Evolutionary conservation across 2,113 vertebrate species (phyloP).

Genomic region (Myotis brandtii): DNA sequence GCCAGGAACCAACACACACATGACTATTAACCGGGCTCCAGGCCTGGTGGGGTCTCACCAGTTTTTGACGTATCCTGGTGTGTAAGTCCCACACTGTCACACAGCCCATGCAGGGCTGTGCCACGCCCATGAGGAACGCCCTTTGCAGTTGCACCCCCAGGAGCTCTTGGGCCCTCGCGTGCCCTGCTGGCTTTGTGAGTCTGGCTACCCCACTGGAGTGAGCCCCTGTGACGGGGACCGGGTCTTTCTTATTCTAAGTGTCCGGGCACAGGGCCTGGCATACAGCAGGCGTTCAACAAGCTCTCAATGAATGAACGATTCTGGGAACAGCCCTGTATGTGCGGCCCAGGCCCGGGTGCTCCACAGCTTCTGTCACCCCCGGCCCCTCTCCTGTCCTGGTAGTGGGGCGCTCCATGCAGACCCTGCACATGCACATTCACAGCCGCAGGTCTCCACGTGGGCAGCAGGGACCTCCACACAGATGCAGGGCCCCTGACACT

Average conservation of each 20-base stretch:
- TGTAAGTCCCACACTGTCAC: neutral
- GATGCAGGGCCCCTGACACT: neutral
- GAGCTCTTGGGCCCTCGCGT: fast-evolving
- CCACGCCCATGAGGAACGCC: neutral
- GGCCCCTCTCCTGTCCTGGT: fast-evolving
- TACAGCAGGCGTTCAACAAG: neutral
- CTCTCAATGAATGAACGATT: fast-evolving
- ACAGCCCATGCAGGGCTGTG: fast-evolving
- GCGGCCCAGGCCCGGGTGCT: fast-evolving
- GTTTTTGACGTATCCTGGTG: fast-evolving
- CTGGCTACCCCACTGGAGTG: neutral
- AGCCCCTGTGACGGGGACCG: fast-evolving
- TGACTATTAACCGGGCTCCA: fast-evolving
- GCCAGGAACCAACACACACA: neutral
- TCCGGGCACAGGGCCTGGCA: neutral
- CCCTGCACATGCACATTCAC: fast-evolving
- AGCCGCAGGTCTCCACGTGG: fast-evolving
- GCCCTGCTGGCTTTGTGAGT: no score
- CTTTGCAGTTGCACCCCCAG: fast-evolving
- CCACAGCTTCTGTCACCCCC: neutral
- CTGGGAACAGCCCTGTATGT: neutral
- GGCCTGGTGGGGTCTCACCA: fast-evolving
- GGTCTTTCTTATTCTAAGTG: neutral
- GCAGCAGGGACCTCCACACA: neutral
- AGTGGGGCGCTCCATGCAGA: neutral